Evolutionary conservation across 53 echinoderm and acorn worm genomes (phyloP), one percentile per base, ranked within the genome.

Genomic region (Holothuria scabra): DNA sequence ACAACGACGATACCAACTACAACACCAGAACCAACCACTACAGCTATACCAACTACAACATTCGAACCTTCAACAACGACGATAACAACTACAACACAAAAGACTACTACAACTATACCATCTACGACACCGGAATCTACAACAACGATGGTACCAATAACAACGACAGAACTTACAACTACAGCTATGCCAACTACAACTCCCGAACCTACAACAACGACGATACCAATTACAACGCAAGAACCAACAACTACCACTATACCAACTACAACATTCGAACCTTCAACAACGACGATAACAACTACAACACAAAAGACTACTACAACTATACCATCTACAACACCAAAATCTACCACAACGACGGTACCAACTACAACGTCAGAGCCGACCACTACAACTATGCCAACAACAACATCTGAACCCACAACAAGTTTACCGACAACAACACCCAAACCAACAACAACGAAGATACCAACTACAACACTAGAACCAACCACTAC

Each of bases 401-500:
- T 46, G 6, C 38, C 82, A 23, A 64, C 88, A 48, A 84, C 88
- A 26, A 63, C 65, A 12, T 19, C 46, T 7, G 28, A 14, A 46
- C 30, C 61, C 1, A 85, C 76, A 20, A 85, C 86, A 1, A 23
- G 24, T 3, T n/a, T 49, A 56, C 26, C 68, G 5, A 46, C 55
- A 5, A 65, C 84, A 25, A 65, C 56, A 31, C 23, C n/a, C 20
- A 74, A 41, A 46, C 60, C 76, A 25, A 38, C 48, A 22, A 60
- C 60, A 25, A 61, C 76, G 61, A 46, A 55, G 44, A 64, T 24
- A 60, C 16, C 60, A 4, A 21, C 33, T 21, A 82, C 82, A 5
- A 82, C 82, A 38, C 41, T 25, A 62, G 7, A 28, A 9, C 62
- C 81, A 31, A 81, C 81, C 6, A 81, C 81, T 21, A 81, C 81